Evolutionary conservation across 2,113 vertebrate species (phyloP), one percentile per base, ranked within the genome.

Genomic region (Odontesthes bonariensis): DNA sequence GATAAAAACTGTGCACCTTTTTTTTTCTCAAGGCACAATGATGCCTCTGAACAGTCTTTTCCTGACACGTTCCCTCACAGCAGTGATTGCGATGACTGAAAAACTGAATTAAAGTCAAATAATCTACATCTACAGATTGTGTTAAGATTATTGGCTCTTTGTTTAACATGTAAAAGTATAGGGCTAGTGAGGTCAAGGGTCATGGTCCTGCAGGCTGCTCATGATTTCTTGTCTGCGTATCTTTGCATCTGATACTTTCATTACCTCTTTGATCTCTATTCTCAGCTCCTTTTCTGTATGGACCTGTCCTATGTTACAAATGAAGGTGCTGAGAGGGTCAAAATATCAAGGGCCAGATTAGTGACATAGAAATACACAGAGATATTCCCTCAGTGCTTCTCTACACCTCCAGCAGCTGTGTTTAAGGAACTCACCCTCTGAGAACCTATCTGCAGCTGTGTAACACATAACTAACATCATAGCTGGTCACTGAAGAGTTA

Each of bases 291-390:
- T 83, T 68, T 70, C 67, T 19, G 27, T 47, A 44, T 55, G 44
- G 61, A 57, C 42, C 16, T 79, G 73, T 86, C 82, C 84, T 66
- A 32, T 77, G 76, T 86, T 83, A 86, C 74, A 84, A 85, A 86
- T 87, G 83, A 83, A 75, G 80, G 77, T 59, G 79, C 74, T 81
- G 85, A 86, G 81, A 77, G 74, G 83, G 80, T 86, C 56, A 84
- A 60, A 73, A 62, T 74, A 86, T 86, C 70, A 5, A 77, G 59
- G 60, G 72, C 66, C 81, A 76, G 22, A 72, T 69, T 71, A 65
- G 62, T 88, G 83, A 84, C 57, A 56, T 57, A 73, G 42, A 75
- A 67, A 76, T 70, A 62, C 53, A 54, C 14, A 64, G 16, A 78
- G 46, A 69, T 67, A 44, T 62, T 81, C 35, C 79, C 73, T 57